Percentiles rank a stretch among this genome's conserved stretches.
Evolutionary conservation across 2,888 invertebrate genomes (phyloP).

Genomic region (Chymomyza amoena): DNA sequence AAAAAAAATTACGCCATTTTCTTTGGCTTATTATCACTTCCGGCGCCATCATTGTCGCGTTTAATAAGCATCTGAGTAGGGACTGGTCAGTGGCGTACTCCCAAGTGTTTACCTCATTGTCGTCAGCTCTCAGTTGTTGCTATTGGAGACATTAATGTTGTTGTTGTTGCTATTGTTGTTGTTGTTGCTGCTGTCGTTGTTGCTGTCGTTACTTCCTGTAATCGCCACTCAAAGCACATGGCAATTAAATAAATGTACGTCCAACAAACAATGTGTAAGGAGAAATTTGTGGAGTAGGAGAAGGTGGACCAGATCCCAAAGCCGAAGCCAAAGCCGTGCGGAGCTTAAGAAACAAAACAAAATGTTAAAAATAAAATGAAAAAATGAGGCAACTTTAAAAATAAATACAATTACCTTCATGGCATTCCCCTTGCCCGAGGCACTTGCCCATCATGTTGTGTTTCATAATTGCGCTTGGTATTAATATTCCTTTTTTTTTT

Average conservation of each 20-base stretch:
- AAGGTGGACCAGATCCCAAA: slow-evolving; percentile 2
- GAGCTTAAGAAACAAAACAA: not conserved
- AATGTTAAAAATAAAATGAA: slow-evolving; percentile 12
- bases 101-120: slow-evolving; percentile 23
- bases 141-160: slow-evolving; percentile 10
- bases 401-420: slow-evolving; percentile 6
- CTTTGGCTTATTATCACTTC: slow-evolving; percentile 44
- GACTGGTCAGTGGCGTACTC: slow-evolving; percentile 8
- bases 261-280: slow-evolving; percentile 41
- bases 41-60: slow-evolving; percentile 60
- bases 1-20: not conserved
- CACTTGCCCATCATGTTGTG: slow-evolving; percentile 16
- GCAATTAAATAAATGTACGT: slow-evolving; percentile 49
- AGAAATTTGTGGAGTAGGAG: slow-evolving; percentile 1
- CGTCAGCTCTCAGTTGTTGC: slow-evolving; percentile 19
- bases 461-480: slow-evolving; percentile 35
- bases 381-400: slow-evolving; percentile 2
- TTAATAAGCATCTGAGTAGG: slow-evolving; percentile 38
- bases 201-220: slow-evolving; percentile 35
- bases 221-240: slow-evolving; percentile 35
- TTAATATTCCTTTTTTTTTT: slow-evolving; percentile 34
- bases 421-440: slow-evolving; percentile 1
- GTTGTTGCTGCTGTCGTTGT: not conserved
- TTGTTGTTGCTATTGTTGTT: not conserved
- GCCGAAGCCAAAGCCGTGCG: not conserved